Evolutionary conservation across 1,140 invertebrate genomes (phyloP).

Genomic region (Xylocopa sonorina): DNA sequence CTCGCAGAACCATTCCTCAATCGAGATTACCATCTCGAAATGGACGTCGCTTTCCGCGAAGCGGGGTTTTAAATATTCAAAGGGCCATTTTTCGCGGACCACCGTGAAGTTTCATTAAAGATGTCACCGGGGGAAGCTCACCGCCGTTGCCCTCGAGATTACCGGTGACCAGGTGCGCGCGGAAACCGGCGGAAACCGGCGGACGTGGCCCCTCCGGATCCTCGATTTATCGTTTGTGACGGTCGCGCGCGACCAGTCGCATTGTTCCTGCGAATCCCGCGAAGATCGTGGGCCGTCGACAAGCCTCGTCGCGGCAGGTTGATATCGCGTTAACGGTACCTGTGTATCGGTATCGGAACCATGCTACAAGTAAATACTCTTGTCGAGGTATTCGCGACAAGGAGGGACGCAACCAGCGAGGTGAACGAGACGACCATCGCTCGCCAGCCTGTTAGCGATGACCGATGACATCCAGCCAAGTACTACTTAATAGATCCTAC

Average conservation of each 20-base stretch:
- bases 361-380: conserved; percentile 54
- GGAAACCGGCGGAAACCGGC: neutral
- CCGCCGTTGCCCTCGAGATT: neutral
- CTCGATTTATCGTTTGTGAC: conserved; percentile 19
- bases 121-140: neutral
- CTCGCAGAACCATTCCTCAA: neutral
- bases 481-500: conserved; percentile 32
- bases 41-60: neutral
- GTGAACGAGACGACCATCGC: neutral
- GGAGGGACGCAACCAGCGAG: conserved; percentile 9
- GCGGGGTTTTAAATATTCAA: neutral
- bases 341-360: conserved; percentile 37
- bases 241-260: neutral
- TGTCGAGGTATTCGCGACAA: conserved; percentile 62
- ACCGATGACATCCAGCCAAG: conserved; percentile 24
- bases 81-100: neutral
- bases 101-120: conserved; percentile 9
- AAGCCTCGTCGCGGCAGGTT: conserved; percentile 44
- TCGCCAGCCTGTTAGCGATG: conserved; percentile 34
- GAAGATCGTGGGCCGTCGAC: conserved; percentile 25
- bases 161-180: neutral
- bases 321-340: conserved; percentile 64
- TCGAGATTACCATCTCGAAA: neutral
- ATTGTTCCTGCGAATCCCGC: conserved; percentile 30
- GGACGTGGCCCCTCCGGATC: neutral